Base-by-base conservation (phyloP, 2,797 vertebrate genomes). In the Acestrorhynchus altus region DNA sequence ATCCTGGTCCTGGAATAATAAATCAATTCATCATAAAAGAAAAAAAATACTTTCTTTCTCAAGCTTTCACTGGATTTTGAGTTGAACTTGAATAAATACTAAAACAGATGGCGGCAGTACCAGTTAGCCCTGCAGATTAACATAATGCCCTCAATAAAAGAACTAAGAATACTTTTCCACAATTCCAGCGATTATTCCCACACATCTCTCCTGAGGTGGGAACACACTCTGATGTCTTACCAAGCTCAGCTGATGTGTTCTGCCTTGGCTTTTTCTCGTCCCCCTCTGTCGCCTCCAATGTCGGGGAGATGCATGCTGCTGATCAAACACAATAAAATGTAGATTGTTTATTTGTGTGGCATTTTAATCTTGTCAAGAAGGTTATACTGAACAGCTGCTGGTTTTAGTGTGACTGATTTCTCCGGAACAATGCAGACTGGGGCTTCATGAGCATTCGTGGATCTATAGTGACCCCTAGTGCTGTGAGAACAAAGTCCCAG, bases 401-500 rank as follows among this genome's bases (percentile, higher is more conserved):
- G 85, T 89, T 89, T 87, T 88, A 89, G 87, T 87, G 78, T 86
- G 87, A 86, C 86, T 87, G 88, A 90, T 90, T 61, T 79, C 63
- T 77, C 86, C 86, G 86, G 89, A 90, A 87, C 88, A 88, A 64
- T 81, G 84, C 85, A 86, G 83, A 74, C 24, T 8, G 20, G 11
- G 59, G 56, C 59, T 54, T 56, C 63, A 1, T 44, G 56, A 26
- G 70, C 56, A 83, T 78, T 40, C 52, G 71, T 89, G 84, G 92
- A 91, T 85, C 89, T 92, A 75, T 83, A 92, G 88, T 89, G 91
- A 86, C 92, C 90, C 91, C 92, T 90, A 76, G 87, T 93, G 93
- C 89, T 82, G 49, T 76, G 69, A 16, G 0, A 49, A 3, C 56
- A 88, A 83, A 90, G 76, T 84, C 84, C 31, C 39, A 47, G 67